phyloP scores from a whole-genome alignment of 2,113 vertebrate genomes.

The Catharus fuscescens region DNA sequence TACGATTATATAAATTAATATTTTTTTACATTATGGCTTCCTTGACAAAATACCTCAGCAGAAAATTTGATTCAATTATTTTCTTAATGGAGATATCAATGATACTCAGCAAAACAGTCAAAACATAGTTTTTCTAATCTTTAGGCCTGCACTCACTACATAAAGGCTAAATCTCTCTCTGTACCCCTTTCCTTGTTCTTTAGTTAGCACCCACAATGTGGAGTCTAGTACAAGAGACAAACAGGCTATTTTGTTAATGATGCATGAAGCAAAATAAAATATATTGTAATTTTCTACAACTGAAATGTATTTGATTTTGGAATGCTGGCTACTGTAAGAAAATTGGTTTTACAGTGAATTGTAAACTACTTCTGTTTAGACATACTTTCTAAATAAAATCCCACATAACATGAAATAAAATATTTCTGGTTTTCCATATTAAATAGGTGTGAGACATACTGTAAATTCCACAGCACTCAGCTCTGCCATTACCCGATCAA shows the following conservation, averaged over 20 bases:
- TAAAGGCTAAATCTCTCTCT: background rate
- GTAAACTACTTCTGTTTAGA: background rate
- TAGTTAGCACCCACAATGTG: background rate
- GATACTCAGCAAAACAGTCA: background rate
- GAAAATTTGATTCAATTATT: background rate
- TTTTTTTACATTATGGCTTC: background rate
- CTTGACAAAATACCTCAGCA: background rate
- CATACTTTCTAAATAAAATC: background rate
- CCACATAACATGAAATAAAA: background rate
- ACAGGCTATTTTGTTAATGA: background rate
- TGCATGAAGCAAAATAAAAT: conserved; percentile 5
- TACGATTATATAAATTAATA: background rate
- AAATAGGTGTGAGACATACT: background rate
- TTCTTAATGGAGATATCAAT: background rate
- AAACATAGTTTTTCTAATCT: background rate
- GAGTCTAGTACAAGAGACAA: background rate
- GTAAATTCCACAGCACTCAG: background rate
- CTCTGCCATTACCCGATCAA: background rate
- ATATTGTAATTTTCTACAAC: background rate
- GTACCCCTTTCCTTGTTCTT: background rate
- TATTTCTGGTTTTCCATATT: background rate
- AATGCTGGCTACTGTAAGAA: background rate
- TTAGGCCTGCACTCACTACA: background rate
- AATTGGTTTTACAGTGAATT: background rate
- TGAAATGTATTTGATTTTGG: background rate